These are phyloP conservation scores for Pristionchus pacificus DNA, from an alignment of 1,140 invertebrate species.

Conservation along the genomic window DNA sequence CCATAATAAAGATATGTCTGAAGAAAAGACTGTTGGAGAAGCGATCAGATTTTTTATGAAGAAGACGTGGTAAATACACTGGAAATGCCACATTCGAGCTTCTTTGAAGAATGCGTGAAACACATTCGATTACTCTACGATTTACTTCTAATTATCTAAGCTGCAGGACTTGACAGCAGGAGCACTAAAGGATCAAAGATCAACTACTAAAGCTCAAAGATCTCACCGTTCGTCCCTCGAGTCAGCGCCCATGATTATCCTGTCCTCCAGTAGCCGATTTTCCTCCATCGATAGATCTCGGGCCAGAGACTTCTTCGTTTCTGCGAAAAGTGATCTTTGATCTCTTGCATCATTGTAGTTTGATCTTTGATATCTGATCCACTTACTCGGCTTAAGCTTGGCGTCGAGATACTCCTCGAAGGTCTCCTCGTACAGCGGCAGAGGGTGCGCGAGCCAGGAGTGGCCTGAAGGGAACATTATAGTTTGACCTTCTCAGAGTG, in stretches of 20 bases:
- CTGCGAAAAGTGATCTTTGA: neutral
- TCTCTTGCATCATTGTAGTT: conserved; percentile 4
- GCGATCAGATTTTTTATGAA: too few relatives aligned
- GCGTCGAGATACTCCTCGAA: conserved; percentile 23
- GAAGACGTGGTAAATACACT: too few relatives aligned
- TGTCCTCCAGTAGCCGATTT: neutral
- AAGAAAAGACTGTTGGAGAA: too few relatives aligned
- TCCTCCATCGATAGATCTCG: neutral
- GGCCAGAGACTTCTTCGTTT: neutral
- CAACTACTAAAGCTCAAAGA: too few relatives aligned
- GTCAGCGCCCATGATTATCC: neutral
- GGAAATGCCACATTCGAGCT: too few relatives aligned
- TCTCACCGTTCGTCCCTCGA: too few relatives aligned
- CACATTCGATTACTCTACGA: too few relatives aligned
- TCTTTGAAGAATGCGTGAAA: too few relatives aligned
- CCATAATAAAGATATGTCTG: too few relatives aligned
- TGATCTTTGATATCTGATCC: neutral
- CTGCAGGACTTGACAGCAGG: too few relatives aligned
- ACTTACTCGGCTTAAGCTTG: conserved; percentile 8
- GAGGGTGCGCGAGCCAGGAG: conserved; percentile 19
- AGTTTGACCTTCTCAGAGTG: too few relatives aligned
- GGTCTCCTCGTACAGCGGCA: neutral
- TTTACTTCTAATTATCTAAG: too few relatives aligned
- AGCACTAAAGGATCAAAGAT: neutral
- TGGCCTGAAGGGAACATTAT: neutral